phyloP scores from a whole-genome alignment of 1,140 invertebrate genomes.

The Ips typographus region DNA sequence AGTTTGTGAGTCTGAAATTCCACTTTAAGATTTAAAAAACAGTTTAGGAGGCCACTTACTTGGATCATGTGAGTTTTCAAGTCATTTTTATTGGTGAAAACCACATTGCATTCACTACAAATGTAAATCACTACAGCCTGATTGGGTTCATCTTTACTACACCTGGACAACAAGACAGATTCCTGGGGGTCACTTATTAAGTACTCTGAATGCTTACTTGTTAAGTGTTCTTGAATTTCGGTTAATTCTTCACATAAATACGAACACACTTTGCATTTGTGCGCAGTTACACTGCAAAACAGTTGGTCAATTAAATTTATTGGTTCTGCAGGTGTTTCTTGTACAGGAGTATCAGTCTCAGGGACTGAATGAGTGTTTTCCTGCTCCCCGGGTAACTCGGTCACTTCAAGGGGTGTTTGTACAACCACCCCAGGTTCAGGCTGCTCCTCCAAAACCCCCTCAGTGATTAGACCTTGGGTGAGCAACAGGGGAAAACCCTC shows the following conservation, averaged over 20 bases:
- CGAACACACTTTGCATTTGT: slow-evolving; percentile 43
- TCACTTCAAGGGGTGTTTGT: no score
- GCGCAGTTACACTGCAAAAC: slow-evolving; percentile 36
- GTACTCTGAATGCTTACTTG: slow-evolving; percentile 28
- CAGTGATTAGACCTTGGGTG: slow-evolving; percentile 37
- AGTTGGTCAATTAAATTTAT: no score
- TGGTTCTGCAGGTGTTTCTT: no score
- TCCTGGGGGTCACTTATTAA: no score
- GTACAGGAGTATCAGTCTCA: no score
- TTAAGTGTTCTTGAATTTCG: slow-evolving; percentile 39
- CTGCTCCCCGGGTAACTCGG: no score
- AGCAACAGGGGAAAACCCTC: slow-evolving; percentile 41
- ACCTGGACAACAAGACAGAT: neutral
- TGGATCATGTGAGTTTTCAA: slow-evolving; percentile 44
- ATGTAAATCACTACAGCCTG: slow-evolving; percentile 29
- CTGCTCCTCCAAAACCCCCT: slow-evolving; percentile 20
- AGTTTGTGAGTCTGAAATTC: slow-evolving; percentile 8
- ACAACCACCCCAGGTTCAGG: no score
- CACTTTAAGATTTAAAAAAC: neutral
- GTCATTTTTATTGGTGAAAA: slow-evolving; percentile 39
- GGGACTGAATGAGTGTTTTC: no score
- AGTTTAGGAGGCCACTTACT: slow-evolving; percentile 5
- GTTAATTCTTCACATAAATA: slow-evolving; percentile 39
- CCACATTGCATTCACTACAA: slow-evolving; percentile 41
- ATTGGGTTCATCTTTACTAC: no score